Evolutionary conservation across 2,888 invertebrate genomes (phyloP).

Genomic region (Acheta domesticus): DNA sequence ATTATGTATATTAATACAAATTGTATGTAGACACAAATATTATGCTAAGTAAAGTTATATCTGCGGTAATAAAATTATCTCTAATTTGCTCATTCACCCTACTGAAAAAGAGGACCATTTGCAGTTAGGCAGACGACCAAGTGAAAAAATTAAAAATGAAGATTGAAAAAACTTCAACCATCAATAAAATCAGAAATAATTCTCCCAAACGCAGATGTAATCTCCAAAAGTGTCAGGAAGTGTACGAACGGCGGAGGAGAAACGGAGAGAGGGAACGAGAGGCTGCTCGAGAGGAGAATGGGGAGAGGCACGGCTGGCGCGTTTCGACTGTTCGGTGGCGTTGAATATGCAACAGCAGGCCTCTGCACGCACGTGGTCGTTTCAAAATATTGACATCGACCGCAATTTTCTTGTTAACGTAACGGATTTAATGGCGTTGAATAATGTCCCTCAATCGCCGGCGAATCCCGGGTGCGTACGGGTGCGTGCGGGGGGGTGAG

Average conservation of each 20-base stretch:
- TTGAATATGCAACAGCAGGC: constrained; percentile 9
- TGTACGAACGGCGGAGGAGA: neutral
- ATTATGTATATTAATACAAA: too few species aligned
- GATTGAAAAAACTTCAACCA: too few species aligned
- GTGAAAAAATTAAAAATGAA: too few species aligned
- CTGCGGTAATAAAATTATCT: too few species aligned
- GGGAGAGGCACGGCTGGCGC: neutral
- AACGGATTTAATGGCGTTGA: constrained; percentile 18
- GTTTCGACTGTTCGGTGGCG: neutral
- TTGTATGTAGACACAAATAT: too few species aligned
- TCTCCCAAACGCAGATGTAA: too few species aligned
- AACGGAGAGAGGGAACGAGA: neutral
- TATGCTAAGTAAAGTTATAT: too few species aligned
- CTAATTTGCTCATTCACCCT: too few species aligned
- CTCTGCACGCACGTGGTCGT: neutral
- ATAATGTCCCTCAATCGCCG: constrained; percentile 6
- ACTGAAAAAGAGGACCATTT: too few species aligned
- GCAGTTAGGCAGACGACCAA: too few species aligned
- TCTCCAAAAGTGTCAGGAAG: neutral
- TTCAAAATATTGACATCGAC: constrained; percentile 18
- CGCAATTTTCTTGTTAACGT: constrained; percentile 18
- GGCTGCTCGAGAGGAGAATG: constrained; percentile 21
- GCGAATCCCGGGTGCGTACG: neutral
- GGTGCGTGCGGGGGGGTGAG: neutral
- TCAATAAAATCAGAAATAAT: too few species aligned